These are phyloP conservation scores for Mamestra configurata DNA, from an alignment of 1,140 invertebrate species.

Conservation along the genomic window DNA sequence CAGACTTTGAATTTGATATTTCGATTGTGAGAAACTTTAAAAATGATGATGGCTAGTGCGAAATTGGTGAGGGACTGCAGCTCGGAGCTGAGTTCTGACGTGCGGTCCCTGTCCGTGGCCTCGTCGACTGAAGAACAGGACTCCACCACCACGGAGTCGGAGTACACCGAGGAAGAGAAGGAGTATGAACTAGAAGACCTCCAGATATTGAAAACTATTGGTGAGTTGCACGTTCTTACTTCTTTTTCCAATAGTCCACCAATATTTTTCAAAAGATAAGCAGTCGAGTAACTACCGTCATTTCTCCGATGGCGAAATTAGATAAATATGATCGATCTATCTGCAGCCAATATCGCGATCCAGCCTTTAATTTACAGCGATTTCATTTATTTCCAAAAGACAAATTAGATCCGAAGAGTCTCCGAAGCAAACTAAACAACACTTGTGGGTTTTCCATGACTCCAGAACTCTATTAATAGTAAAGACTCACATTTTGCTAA, in stretches of 20 bases:
- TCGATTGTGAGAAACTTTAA: conserved; percentile 53
- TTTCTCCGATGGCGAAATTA: background rate
- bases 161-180: conserved; percentile 90
- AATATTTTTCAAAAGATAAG: background rate
- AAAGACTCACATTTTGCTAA: conserved; percentile 43
- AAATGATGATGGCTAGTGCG: conserved; percentile 88
- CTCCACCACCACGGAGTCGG: conserved; percentile 87
- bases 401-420: background rate
- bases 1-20: conserved; percentile 11
- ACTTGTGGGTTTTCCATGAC: conserved; percentile 21
- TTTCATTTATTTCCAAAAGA: background rate
- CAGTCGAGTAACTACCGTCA: background rate
- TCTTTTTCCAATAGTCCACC: background rate
- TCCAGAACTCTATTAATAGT: conserved; percentile 51
- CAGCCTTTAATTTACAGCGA: background rate
- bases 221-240: conserved; percentile 86
- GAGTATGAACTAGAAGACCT: conserved; percentile 93
- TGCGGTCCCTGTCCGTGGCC: conserved; percentile 82
- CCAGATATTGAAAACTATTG: conserved; percentile 94
- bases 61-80: conserved; percentile 87
- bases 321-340: conserved; percentile 1
- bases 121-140: conserved; percentile 86
- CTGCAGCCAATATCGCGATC: background rate
- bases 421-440: conserved; percentile 20
- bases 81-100: conserved; percentile 85